Percentiles rank a stretch among this genome's conserved stretches.
phyloP scores from a whole-genome alignment of 2,888 invertebrate genomes.

The Portevinia maculata region DNA sequence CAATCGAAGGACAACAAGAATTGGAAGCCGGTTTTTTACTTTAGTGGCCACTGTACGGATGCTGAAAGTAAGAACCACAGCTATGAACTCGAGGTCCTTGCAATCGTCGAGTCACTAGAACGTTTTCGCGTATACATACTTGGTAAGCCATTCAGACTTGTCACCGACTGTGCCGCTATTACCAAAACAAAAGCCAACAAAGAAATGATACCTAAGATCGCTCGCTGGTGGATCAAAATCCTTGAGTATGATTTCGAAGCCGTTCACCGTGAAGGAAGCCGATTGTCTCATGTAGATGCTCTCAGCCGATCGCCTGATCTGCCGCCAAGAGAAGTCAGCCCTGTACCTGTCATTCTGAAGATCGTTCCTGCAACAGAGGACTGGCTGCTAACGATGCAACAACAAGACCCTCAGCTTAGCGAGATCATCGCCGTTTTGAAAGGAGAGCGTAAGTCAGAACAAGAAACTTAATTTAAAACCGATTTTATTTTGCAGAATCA shows the following conservation, averaged over 20 bases:
- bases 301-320: slow-evolving; percentile 54
- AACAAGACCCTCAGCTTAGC: slow-evolving; percentile 52
- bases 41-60: too few species aligned
- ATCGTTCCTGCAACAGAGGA: slow-evolving; percentile 46
- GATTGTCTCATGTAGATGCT: slow-evolving; percentile 65
- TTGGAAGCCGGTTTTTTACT: too few species aligned
- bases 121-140: slow-evolving; percentile 66
- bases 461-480: slow-evolving; percentile 46
- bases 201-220: slow-evolving; percentile 59
- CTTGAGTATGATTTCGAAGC: slow-evolving; percentile 70
- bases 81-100: too few species aligned
- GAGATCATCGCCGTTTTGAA: slow-evolving; percentile 48
- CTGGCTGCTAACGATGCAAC: slow-evolving; percentile 72
- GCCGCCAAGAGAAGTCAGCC: slow-evolving; percentile 26
- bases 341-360: slow-evolving; percentile 22
- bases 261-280: slow-evolving; percentile 64
- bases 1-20: too few species aligned
- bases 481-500: slow-evolving; percentile 57
- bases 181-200: slow-evolving; percentile 1
- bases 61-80: too few species aligned
- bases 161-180: slow-evolving; percentile 38
- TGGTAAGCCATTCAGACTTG: slow-evolving; percentile 61
- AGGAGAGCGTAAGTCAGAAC: slow-evolving; percentile 28
- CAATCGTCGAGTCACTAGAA: too few species aligned
- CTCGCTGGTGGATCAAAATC: slow-evolving; percentile 73